Base-by-base conservation (phyloP, 2,113 vertebrate genomes). In the Eidolon helvum region DNA sequence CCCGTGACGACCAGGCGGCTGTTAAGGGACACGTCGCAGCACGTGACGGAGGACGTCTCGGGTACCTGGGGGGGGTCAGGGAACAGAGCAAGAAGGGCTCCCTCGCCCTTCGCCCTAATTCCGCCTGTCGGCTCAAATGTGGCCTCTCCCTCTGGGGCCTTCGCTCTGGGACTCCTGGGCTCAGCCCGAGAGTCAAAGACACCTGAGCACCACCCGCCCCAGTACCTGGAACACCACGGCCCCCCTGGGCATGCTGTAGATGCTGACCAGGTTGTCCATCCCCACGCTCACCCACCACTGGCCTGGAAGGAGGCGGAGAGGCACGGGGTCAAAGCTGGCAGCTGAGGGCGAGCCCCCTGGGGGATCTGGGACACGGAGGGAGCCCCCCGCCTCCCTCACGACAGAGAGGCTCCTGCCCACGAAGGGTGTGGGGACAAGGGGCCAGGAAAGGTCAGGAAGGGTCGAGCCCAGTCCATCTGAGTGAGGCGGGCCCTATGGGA, bases 231-330 rank as follows among this genome's bases (percentile, higher is more conserved):
- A 99, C 95, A 99, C 99, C 95, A 98, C 98, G 10, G 98, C 98
- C 72, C 99, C 99, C 0, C 97, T 98, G 5, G 99, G 99, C 0
- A 99, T 98, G 96, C 99, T 95, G 98, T 99, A 99, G n/a, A 99
- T 97, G 0, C 99, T 99, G 57, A 99, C 96, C 87, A 99, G 98
- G 97, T 98, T 98, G 97, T 99, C 99, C 97, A 99, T 99, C 43
- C 99, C 99, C 0, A 99, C 99, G 69, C 99, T 99, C 97, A 99
- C 99, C 0, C 99, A 99, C 99, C 99, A 99, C 96, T 99, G 99
- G 72, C 99, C 99, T 99, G 45, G 14, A 16, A 55, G 43, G 66
- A 86, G 16, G 43, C 26, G 18, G 2, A 38, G 18, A 22, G 68
- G n/a, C 6, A 4, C 10, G 30, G 0, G 28, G n/a, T 71, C 43